Base-by-base conservation (phyloP, 2,888 invertebrate genomes). In the Ernsta delagoae region DNA sequence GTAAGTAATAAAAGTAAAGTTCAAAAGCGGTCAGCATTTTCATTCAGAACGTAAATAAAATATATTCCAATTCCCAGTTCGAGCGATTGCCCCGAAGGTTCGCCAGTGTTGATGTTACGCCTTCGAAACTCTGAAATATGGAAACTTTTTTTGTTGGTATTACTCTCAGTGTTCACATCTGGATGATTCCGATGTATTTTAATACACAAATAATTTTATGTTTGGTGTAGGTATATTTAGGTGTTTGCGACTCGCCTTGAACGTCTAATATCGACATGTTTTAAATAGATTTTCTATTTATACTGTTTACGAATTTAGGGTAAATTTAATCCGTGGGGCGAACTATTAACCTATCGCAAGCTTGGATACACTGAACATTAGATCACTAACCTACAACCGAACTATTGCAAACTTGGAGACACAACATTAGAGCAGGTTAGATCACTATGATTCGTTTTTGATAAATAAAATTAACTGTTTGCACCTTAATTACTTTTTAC, bases 111-210 rank as follows among this genome's bases (percentile, higher is more conserved):
- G 56, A 56, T 56, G 24, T 56, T 56, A 2, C 34, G 56, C 56
- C 56, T 56, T 56, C 56, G 6, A 56, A 56, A 56, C n/a, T 56
- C 36, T 3, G 56, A 34, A 59, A 59, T 59, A 59, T 57, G 57
- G 57, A 54, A 54, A 56, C 56, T 56, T 56, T 56, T 56, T 56
- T n/a, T 56, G 56, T 56, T 59, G 56, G 36, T n/a, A n/a, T 56
- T 12, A 34, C 24, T 53, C 53, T 39, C 12, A 50, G 31, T 34
- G 8, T 4, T 36, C 56, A 36, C n/a, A n/a, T 34, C 2, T n/a
- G 36, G n/a, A 5, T 36, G 56, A n/a, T 56, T n/a, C n/a, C 56
- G 9, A 36, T 56, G 36, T 34, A 56, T 56, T 56, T 56, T 36
- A 54, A 36, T 56, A 36, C 36, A 34, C 56, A 34, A 56, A 56